phyloP scores from a whole-genome alignment of 2,888 invertebrate genomes.

The Aphodius sticticus region DNA sequence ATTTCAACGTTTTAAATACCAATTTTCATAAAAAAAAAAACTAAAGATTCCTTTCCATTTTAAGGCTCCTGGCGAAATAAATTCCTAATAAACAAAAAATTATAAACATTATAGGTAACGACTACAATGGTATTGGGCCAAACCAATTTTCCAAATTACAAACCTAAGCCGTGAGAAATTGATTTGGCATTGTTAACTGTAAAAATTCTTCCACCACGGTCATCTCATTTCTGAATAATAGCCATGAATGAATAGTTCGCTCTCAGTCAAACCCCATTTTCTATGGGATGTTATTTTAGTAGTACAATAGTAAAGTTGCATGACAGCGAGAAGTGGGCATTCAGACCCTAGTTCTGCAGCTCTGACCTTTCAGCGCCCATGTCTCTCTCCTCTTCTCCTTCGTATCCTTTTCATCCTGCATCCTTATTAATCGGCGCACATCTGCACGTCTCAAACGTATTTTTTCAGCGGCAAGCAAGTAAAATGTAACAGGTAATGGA shows the following conservation, averaged over 20 bases:
- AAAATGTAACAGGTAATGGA: neutral
- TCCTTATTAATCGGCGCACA: neutral
- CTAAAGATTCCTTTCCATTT: too few relatives aligned
- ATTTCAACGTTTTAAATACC: too few relatives aligned
- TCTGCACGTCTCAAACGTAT: neutral
- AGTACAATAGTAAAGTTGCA: constrained; percentile 4
- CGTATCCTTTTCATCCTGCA: neutral
- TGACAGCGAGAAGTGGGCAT: constrained; percentile 4
- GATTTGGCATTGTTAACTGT: constrained; percentile 4
- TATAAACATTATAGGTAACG: too few relatives aligned
- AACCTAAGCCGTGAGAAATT: neutral
- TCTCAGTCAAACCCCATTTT: constrained; percentile 4
- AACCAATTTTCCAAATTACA: too few relatives aligned
- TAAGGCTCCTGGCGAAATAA: too few relatives aligned
- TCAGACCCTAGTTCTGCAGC: neutral
- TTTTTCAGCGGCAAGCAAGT: neutral
- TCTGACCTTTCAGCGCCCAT: neutral
- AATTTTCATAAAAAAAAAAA: too few relatives aligned
- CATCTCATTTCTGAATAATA: neutral
- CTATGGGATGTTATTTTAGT: constrained; percentile 4
- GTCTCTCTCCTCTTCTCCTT: neutral
- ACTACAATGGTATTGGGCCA: too few relatives aligned
- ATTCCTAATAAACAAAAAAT: too few relatives aligned
- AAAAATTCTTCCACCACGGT: neutral
- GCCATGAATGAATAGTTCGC: neutral